Conservation (phyloP, 1,140 invertebrate genomes). For the Nasonia longicornis region DNA sequence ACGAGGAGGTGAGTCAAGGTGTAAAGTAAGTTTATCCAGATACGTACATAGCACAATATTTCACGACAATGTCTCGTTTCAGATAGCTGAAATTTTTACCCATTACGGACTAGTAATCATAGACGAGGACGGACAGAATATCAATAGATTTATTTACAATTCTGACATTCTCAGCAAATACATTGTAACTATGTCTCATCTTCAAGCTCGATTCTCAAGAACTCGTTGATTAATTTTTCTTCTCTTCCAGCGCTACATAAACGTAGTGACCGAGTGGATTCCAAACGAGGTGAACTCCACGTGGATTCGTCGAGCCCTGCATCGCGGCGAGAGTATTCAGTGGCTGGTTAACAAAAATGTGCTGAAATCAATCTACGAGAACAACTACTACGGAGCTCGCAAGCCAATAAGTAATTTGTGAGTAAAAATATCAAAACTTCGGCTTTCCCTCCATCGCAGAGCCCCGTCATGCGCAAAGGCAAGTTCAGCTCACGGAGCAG, state of each 20-base stretch:
- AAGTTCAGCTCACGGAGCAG: not conserved
- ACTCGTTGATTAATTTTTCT: not conserved
- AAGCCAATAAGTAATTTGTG: not conserved
- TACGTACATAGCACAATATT: not conserved
- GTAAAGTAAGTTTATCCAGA: not conserved
- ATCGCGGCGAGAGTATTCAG: constrained; percentile 87
- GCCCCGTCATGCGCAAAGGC: not conserved
- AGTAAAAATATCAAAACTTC: not conserved
- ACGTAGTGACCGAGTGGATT: constrained; percentile 93
- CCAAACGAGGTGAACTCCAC: constrained; percentile 94
- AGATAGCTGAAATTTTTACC: constrained; percentile 90
- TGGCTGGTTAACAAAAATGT: constrained; percentile 90
- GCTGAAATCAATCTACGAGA: constrained; percentile 84
- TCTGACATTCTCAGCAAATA: constrained; percentile 89
- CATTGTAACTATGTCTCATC: constrained; percentile 74
- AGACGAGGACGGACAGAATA: constrained; percentile 84
- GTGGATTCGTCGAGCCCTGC: constrained; percentile 83
- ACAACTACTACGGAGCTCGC: not conserved
- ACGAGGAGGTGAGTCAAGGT: constrained; percentile 86
- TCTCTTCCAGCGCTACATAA: constrained; percentile 84
- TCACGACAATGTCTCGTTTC: constrained; percentile 11
- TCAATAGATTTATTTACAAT: constrained; percentile 91
- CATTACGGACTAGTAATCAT: constrained; percentile 92
- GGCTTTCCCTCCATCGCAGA: not conserved
- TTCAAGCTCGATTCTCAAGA: not conserved